Base-by-base conservation (phyloP, 1,140 invertebrate species). In the Diploscapter pachys region DNA sequence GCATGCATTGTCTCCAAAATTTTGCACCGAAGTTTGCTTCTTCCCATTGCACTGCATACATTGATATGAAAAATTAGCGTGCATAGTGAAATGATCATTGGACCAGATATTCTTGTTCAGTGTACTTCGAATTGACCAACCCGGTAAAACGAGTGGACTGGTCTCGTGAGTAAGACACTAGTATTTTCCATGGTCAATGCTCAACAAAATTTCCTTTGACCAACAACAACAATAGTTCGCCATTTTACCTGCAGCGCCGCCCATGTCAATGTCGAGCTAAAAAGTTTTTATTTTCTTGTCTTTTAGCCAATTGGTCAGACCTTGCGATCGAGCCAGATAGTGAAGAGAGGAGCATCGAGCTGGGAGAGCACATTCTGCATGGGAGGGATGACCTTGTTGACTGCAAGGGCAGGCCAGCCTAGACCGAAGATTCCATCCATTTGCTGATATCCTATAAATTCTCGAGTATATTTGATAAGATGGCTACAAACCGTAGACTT, bases 401-500 rank as follows among this genome's bases (percentile, higher is more conserved):
- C 80, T 51, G 80, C 77, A 49, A 81, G 68, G 50, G 77, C 57
- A 31, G 80, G 80, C 80, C 80, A 81, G 67, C 80, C 80, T 48
- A 81, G 71, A 63, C 80, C 80, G 13, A 81, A 62, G 69, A 81
- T 81, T 64, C 80, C 80, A 75, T 81, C 80, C 9, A 81, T 68
- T 48, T 80, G 80, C 56, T 81, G 79, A 52, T 81, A 72, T 48
- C 80, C 53, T 31, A 31, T 31, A 31, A 31, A 31, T 31, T 31
- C 1, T 31, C 31, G 31, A 31, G 31, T 31, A 31, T 31, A 31
- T 31, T 31, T 31, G 31, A 31, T 31, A 31, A 31, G 31, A 31
- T 31, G 31, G 31, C 1, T 31, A 31, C 31, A 31, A 31, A 31
- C 78, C 80, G 75, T 81, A 81, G 71, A 81, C 79, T 8, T 77